Evolutionary conservation across 2,888 invertebrate genomes (phyloP).

Genomic region (Artemia sinica): DNA sequence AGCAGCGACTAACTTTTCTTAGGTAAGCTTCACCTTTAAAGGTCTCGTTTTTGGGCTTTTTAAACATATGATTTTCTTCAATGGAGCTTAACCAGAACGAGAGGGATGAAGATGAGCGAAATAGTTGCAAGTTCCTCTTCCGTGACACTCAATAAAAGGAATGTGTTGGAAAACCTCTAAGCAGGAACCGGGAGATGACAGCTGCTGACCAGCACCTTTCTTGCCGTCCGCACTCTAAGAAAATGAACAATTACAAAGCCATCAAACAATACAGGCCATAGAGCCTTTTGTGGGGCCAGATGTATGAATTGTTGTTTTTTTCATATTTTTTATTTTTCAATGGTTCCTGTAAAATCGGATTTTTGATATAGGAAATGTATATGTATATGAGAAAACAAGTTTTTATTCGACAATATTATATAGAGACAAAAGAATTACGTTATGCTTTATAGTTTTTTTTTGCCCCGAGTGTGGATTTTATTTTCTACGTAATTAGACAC

Average conservation of each 20-base stretch:
- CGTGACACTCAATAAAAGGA: not conserved
- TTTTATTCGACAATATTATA: too few species aligned
- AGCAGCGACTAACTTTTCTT: slow-evolving; percentile 1
- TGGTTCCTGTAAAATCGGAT: too few species aligned
- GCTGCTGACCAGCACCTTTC: slow-evolving; percentile 3
- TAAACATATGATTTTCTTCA: not conserved
- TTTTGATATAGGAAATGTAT: too few species aligned
- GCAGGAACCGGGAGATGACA: slow-evolving; percentile 7
- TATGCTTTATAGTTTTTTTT: too few species aligned
- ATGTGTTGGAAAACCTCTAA: not conserved
- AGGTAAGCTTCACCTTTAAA: slow-evolving; percentile 1
- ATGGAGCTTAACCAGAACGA: slow-evolving; percentile 5
- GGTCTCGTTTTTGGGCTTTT: not conserved
- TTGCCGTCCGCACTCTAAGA: slow-evolving; percentile 2
- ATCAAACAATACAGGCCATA: too few species aligned
- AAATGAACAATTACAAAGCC: not conserved
- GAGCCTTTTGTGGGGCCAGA: too few species aligned
- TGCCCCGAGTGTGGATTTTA: too few species aligned
- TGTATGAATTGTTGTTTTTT: too few species aligned
- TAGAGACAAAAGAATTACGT: too few species aligned
- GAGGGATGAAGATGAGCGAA: not conserved
- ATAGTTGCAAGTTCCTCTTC: not conserved
- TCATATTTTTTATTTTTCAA: too few species aligned
- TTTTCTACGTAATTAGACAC: too few species aligned
- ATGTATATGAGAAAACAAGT: too few species aligned